These are phyloP conservation scores for Dioctria linearis DNA, from an alignment of 2,888 invertebrate species.

Conservation along the genomic window DNA sequence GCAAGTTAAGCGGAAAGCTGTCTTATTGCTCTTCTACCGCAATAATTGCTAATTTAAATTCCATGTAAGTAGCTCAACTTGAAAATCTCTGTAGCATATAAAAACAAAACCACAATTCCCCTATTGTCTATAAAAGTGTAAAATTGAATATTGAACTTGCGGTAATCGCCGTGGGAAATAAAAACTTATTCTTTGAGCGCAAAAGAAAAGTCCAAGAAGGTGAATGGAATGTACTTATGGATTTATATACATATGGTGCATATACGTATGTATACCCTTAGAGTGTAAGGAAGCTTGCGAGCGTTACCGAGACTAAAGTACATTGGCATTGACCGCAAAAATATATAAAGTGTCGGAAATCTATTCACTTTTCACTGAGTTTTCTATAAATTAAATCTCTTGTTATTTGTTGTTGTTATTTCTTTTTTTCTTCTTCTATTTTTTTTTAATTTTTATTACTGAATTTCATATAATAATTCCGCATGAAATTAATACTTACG, in stretches of 20 bases:
- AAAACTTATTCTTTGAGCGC: not conserved
- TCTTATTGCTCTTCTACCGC: not conserved
- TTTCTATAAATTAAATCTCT: slow-evolving; percentile 25
- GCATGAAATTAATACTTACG: slow-evolving; percentile 37
- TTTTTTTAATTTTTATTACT: not conserved
- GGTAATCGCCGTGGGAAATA: slow-evolving; percentile 31
- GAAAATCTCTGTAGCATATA: slow-evolving; percentile 6
- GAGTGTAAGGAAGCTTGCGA: no score
- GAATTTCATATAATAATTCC: slow-evolving; percentile 1
- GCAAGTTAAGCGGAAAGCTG: no score
- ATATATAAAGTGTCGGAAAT: not conserved
- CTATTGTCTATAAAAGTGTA: not conserved
- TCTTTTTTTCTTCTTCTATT: no score
- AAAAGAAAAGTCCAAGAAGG: not conserved
- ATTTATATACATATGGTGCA: no score
- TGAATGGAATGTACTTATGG: no score
- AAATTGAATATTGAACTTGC: not conserved
- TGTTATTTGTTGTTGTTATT: not conserved
- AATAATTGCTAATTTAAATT: slow-evolving; percentile 30
- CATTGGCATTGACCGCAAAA: slow-evolving; percentile 43
- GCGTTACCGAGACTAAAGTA: not conserved
- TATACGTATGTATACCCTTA: no score
- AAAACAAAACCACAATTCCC: slow-evolving; percentile 24
- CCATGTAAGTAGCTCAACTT: slow-evolving; percentile 34
- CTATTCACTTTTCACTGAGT: slow-evolving; percentile 28